Conservation (phyloP, 37 sponge, comb jelly and placozoan species). For the Agelas oroides region DNA sequence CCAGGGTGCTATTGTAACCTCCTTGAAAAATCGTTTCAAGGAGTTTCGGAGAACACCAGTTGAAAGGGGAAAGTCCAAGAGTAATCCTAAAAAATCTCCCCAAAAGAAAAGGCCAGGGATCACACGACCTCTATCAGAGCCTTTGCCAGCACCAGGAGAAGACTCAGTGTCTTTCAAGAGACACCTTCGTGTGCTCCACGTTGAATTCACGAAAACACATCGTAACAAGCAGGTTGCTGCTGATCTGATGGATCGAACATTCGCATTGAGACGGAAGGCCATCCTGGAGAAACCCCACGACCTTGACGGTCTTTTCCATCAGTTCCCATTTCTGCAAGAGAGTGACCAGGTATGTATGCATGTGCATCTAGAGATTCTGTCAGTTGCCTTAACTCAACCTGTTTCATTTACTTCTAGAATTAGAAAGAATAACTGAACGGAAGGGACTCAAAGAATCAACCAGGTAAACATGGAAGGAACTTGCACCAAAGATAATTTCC, state of each 20-base stretch:
- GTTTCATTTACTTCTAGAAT: background rate
- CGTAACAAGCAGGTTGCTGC: background rate
- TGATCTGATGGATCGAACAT: constrained; percentile 23
- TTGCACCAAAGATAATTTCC: background rate
- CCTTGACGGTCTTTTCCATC: background rate
- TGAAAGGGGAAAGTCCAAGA: background rate
- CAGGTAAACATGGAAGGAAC: background rate
- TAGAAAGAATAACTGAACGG: background rate
- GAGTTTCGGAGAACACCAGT: constrained; percentile 2
- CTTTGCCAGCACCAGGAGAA: background rate
- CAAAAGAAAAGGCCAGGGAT: background rate
- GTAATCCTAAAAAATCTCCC: background rate
- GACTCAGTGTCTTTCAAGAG: background rate
- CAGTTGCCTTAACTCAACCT: background rate
- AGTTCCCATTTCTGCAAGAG: background rate
- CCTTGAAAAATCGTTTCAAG: constrained; percentile 10
- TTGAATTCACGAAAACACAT: background rate
- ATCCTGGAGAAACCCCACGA: background rate
- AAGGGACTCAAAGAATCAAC: background rate
- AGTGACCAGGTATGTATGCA: background rate
- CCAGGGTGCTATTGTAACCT: background rate
- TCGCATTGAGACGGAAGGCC: background rate
- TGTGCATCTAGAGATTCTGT: background rate
- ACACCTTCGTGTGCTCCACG: background rate
- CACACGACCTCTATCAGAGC: background rate